Percentiles rank a stretch among this genome's conserved stretches.
These are phyloP conservation scores for Lacerta bilineata DNA, from an alignment of 2,797 vertebrate genomes.

Conservation along the genomic window DNA sequence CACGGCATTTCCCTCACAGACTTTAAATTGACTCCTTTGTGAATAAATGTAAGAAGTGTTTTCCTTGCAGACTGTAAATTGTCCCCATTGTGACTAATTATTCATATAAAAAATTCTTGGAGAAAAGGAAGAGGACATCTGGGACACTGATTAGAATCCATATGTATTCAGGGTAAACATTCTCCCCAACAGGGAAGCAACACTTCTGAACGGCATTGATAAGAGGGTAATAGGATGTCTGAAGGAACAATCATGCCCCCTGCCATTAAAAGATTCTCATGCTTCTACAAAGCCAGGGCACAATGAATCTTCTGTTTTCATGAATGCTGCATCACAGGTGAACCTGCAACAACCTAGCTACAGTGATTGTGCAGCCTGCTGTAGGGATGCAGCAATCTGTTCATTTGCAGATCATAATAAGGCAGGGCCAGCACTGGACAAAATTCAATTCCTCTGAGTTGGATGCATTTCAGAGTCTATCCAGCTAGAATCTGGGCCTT, in stretches of 20 bases:
- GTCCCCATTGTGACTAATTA: constrained; percentile 36
- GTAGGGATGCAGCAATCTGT: neutral
- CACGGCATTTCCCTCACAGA: constrained; percentile 16
- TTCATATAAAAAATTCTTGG: neutral
- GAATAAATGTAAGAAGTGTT: constrained; percentile 10
- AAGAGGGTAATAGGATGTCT: neutral
- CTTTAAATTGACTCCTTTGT: constrained; percentile 19
- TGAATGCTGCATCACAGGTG: neutral
- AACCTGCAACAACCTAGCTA: neutral
- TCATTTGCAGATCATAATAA: neutral
- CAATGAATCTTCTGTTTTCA: neutral
- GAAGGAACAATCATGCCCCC: neutral
- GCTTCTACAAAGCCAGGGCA: neutral
- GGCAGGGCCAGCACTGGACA: neutral
- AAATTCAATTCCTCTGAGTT: neutral
- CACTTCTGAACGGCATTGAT: neutral
- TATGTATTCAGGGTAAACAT: neutral
- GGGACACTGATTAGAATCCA: constrained; percentile 9
- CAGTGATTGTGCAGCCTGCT: neutral
- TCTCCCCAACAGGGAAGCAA: neutral
- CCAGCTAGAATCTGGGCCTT: neutral
- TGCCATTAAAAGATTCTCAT: neutral
- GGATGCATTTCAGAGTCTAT: neutral
- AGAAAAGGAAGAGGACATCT: neutral
- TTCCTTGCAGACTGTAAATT: constrained; percentile 31